phyloP scores from a whole-genome alignment of 2,797 vertebrate species.

The Xerus rutilus region DNA sequence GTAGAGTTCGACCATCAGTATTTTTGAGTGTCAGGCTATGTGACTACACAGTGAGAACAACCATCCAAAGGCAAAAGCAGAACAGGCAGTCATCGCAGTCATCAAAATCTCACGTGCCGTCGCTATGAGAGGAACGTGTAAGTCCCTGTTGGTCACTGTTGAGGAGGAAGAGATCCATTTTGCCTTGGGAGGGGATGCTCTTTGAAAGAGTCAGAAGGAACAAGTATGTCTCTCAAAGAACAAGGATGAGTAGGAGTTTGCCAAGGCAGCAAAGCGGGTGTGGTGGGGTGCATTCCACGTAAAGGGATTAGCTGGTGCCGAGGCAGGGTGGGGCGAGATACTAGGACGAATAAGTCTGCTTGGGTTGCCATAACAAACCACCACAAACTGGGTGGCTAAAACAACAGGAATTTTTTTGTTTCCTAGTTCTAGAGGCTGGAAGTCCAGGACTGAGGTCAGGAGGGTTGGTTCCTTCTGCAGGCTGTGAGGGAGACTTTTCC shows the following conservation, averaged over 20 bases:
- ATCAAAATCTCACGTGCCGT: accelerated
- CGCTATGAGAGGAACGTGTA: neutral
- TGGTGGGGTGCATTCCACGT: neutral
- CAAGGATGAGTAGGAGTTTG: neutral
- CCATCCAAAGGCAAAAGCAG: neutral
- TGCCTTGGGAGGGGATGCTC: neutral
- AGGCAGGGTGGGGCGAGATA: neutral
- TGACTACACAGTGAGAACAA: neutral
- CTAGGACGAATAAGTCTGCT: neutral
- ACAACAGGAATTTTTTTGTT: neutral
- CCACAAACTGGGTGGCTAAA: neutral
- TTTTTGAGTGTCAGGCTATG: neutral
- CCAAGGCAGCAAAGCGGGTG: neutral
- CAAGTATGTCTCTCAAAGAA: neutral
- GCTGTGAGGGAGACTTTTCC: neutral
- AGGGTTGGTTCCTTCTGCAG: neutral
- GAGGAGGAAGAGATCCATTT: neutral
- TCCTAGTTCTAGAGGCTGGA: neutral
- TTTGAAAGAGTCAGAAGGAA: neutral
- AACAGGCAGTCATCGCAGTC: too few species aligned
- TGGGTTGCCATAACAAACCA: neutral
- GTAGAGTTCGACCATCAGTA: neutral
- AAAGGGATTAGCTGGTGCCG: neutral
- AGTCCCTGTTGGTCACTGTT: neutral
- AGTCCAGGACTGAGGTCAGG: neutral